These are phyloP conservation scores for Sminthurinus signatus DNA, from an alignment of 1,140 invertebrate species.

Conservation along the genomic window DNA sequence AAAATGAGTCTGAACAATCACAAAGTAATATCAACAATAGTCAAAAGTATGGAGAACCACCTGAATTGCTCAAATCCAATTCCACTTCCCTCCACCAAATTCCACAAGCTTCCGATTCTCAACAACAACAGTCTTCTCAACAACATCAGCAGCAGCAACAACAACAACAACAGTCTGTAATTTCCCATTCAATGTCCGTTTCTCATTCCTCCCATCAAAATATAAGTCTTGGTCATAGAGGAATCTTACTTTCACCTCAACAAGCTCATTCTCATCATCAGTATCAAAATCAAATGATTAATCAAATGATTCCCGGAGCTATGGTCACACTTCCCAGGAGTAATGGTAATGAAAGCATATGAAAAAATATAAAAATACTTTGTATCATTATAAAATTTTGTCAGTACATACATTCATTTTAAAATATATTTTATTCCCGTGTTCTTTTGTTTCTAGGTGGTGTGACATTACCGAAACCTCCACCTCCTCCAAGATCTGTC, in stretches of 20 bases:
- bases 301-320: conserved; percentile 13
- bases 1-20: conserved; percentile 17
- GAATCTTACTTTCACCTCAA: conserved; percentile 18
- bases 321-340: conserved; percentile 31
- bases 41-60: conserved; percentile 34
- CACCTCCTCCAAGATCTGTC: conserved; percentile 25
- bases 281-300: conserved; percentile 4
- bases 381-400: no score
- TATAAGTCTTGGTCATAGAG: conserved; percentile 21
- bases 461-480: background rate
- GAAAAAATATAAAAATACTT: no score
- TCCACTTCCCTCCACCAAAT: conserved; percentile 31
- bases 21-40: background rate
- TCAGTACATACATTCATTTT: no score
- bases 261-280: conserved; percentile 22
- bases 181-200: background rate
- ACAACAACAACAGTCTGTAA: no score
- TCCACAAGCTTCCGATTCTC: conserved; percentile 9
- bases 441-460: no score
- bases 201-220: conserved; percentile 17
- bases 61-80: conserved; percentile 39
- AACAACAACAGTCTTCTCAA: no score
- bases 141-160: no score
- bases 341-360: conserved; percentile 26
- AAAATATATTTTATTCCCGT: no score